Conservation (phyloP, 2,113 vertebrate genomes). For the Varanus salvator region DNA sequence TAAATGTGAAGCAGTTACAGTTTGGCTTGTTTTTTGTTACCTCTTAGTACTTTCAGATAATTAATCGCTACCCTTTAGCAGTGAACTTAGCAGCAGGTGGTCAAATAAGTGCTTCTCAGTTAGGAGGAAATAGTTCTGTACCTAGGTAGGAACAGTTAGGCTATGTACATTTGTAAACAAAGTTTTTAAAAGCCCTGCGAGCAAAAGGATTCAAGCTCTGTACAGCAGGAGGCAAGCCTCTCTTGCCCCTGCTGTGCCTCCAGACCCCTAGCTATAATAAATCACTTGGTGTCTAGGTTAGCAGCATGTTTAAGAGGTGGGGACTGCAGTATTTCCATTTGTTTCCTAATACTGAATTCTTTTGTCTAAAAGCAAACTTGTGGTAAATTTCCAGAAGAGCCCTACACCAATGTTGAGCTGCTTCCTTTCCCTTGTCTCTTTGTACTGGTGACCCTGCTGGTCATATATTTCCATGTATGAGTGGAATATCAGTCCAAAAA, state of each 20-base stretch:
- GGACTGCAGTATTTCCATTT: too few relatives aligned
- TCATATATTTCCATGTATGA: background rate
- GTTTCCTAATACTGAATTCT: background rate
- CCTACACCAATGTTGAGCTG: background rate
- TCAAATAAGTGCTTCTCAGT: background rate
- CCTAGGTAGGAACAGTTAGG: background rate
- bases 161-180: background rate
- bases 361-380: background rate
- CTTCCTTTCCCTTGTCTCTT: background rate
- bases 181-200: background rate
- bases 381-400: background rate
- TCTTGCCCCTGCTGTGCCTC: background rate
- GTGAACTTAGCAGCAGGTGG: background rate
- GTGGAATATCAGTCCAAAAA: background rate
- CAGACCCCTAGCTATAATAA: background rate
- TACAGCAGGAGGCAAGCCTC: too few relatives aligned
- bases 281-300: background rate
- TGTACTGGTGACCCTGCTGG: background rate
- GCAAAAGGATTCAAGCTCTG: background rate
- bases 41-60: background rate
- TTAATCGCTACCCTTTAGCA: background rate
- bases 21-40: background rate
- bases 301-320: background rate
- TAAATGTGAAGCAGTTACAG: conserved; percentile 14
- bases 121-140: background rate